Evolutionary conservation across 2,888 invertebrate genomes (phyloP).

Genomic region (Cosmia trapezina): DNA sequence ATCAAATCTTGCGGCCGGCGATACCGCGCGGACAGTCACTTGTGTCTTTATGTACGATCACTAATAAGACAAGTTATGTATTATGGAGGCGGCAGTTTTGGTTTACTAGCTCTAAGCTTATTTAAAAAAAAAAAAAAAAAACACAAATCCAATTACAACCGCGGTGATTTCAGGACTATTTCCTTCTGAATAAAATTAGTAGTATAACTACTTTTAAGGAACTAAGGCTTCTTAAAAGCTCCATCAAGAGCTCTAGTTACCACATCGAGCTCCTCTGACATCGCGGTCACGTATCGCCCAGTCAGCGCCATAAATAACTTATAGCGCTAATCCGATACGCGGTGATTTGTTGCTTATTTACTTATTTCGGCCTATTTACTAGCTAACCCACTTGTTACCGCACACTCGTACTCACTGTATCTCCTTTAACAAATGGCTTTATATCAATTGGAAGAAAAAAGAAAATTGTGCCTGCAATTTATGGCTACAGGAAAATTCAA

Average conservation of each 20-base stretch:
- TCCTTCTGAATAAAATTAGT: no score
- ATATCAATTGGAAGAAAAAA: conserved; percentile 40
- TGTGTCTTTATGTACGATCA: conserved; percentile 19
- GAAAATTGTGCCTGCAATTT: conserved; percentile 16
- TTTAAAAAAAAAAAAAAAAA: not conserved
- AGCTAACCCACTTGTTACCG: conserved; percentile 69
- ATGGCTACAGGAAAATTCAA: not conserved
- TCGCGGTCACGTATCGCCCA: conserved; percentile 73
- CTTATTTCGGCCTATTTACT: conserved; percentile 74
- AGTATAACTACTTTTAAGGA: not conserved
- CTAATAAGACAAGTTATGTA: not conserved
- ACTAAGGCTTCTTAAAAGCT: not conserved
- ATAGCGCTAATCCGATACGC: conserved; percentile 86
- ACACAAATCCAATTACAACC: not conserved
- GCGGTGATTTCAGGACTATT: not conserved
- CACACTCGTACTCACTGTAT: conserved; percentile 51
- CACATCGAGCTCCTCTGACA: conserved; percentile 61
- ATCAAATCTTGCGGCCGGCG: conserved; percentile 71
- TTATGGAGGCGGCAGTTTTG: conserved; percentile 36
- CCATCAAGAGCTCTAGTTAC: conserved; percentile 19
- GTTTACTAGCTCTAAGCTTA: not conserved
- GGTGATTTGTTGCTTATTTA: conserved; percentile 88
- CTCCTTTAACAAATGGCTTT: conserved; percentile 53
- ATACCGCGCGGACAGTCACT: conserved; percentile 61
- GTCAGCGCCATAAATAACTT: conserved; percentile 87